phyloP scores from a whole-genome alignment of 1,140 invertebrate species.

The Alviniconcha marisindica region DNA sequence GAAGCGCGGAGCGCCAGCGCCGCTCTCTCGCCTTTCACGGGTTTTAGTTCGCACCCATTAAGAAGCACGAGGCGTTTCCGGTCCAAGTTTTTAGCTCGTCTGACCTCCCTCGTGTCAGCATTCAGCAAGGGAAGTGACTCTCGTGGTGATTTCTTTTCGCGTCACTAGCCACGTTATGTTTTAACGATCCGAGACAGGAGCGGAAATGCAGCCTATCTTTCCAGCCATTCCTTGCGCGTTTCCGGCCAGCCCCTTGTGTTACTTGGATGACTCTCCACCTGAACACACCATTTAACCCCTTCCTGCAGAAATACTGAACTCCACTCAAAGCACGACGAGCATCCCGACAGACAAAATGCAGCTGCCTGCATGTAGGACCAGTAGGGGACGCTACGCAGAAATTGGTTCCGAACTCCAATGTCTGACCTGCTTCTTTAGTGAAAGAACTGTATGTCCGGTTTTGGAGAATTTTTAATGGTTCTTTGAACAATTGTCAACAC shows the following conservation, averaged over 20 bases:
- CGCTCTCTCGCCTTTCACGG: constrained; percentile 17
- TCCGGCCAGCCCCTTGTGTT: not conserved
- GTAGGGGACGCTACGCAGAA: no score
- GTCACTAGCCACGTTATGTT: constrained; percentile 37
- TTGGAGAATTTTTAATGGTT: no score
- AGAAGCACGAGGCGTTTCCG: constrained; percentile 21
- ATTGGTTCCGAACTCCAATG: no score
- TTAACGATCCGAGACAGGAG: constrained; percentile 21
- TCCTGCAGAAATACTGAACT: no score
- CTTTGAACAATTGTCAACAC: no score
- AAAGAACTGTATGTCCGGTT: no score
- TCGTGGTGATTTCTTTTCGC: constrained; percentile 29
- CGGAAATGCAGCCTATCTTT: constrained; percentile 35
- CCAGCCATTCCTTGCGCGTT: constrained; percentile 7
- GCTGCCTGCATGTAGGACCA: no score
- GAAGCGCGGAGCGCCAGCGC: not conserved
- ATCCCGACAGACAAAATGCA: no score
- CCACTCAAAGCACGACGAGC: no score
- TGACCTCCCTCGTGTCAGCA: not conserved
- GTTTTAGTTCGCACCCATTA: constrained; percentile 25
- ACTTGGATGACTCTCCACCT: no score
- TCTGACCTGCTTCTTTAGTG: no score
- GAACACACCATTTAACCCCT: no score
- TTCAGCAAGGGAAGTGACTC: constrained; percentile 24
- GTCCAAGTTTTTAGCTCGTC: constrained; percentile 23